phyloP scores from a whole-genome alignment of 2,888 invertebrate species.

The Latrodectus hesperus region DNA sequence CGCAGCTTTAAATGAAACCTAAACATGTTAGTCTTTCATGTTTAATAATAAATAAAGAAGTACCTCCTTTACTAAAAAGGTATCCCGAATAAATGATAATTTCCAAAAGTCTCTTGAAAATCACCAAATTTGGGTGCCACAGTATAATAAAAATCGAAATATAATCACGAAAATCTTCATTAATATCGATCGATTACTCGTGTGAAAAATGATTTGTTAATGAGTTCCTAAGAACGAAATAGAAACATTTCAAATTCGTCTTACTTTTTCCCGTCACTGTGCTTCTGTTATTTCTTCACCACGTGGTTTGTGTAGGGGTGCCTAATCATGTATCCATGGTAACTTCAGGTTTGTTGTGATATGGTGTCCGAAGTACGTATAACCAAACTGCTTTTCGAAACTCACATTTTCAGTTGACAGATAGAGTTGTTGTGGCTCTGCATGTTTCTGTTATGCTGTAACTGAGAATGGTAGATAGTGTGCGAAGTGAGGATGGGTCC shows the following conservation, averaged over 20 bases:
- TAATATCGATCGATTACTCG: no score
- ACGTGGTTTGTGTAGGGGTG: slow-evolving; percentile 61
- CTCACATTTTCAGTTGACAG: slow-evolving; percentile 19
- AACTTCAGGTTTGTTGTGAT: slow-evolving; percentile 61
- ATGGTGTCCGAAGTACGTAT: slow-evolving; percentile 26
- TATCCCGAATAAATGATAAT: no score
- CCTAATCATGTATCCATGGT: slow-evolving; percentile 50
- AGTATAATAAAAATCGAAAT: no score
- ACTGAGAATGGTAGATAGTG: slow-evolving; percentile 47
- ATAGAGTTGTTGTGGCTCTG: background rate
- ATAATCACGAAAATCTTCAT: no score
- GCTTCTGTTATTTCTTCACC: slow-evolving; percentile 25
- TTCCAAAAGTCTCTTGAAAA: no score
- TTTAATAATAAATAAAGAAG: no score
- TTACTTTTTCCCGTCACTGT: background rate
- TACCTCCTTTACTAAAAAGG: no score
- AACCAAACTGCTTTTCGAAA: slow-evolving; percentile 7
- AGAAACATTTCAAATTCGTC: background rate
- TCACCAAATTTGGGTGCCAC: no score
- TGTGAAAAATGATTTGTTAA: background rate
- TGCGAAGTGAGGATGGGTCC: slow-evolving; percentile 49
- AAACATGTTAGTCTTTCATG: no score
- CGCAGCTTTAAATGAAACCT: no score
- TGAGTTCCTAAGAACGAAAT: background rate
- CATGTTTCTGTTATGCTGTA: background rate